Evolutionary conservation across 2,113 vertebrate genomes (phyloP), one percentile per base, ranked within the genome.

Genomic region (Chloropsis cyanopogon): DNA sequence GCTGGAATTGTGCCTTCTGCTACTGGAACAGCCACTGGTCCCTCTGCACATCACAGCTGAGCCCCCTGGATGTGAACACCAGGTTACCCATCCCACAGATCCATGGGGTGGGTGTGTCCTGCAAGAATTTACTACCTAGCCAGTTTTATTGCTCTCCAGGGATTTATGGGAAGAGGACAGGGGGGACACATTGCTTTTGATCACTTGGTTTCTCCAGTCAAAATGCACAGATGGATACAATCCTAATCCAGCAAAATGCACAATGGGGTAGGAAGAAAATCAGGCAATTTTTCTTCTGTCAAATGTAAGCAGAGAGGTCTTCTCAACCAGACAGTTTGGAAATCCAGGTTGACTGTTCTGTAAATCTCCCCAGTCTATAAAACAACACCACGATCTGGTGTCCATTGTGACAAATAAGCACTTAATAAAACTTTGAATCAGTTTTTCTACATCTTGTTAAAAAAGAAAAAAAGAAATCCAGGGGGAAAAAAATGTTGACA

Each of bases 1-100:
- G 0, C 60, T 49, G 9, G 17, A 56, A 60, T 17, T 9, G 5
- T 4, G 9, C 35, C 52, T 39, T 26, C 76, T n/a, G 0, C 56
- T 4, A 0, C 63, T 39, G 50, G 35, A 71, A 24, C 2, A 44
- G 21, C 2, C 8, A 0, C 42, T 50, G 64, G 1, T 31, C 14
- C 41, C 72, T 44, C 33, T 9, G 0, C 5, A 47, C 71, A 33
- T 2, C 23, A 6, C n/a, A 52, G n/a, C 12, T 41, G n/a, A 57
- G 1, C n/a, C 22, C 44, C 18, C 66, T 14, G 54, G 37, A 13
- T 10, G 4, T 3, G 0, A 49, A n/a, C 3, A 86, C 3, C 19
- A 60, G 20, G 20, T 52, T 4, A 16, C 25, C 19, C 6, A 2
- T 23, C 39, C 59, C 16, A 3, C 17, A 47, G 39, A 28, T 31